Conservation (phyloP, 2,797 vertebrate species). For the Ctenopoma multispine region DNA sequence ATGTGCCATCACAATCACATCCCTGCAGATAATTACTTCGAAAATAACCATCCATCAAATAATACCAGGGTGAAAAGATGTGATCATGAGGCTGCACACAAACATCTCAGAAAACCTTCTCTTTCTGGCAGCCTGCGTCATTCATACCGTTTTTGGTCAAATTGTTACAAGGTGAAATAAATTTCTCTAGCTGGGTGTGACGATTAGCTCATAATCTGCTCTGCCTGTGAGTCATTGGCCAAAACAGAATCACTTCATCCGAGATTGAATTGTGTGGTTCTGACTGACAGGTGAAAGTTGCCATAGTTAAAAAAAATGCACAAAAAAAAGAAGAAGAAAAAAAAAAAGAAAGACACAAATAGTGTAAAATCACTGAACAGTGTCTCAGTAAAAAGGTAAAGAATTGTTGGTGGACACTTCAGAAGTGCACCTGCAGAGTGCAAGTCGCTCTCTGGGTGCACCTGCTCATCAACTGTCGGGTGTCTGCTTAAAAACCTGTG, state of each 20-base stretch:
- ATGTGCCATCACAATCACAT: conserved; percentile 12
- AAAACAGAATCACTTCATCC: conserved; percentile 5
- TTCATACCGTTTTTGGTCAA: conserved; percentile 18
- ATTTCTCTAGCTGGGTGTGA: conserved; percentile 19
- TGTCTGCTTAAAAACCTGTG: conserved; percentile 47
- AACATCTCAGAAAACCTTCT: background rate
- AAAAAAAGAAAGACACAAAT: conserved; percentile 3
- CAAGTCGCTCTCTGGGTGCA: conserved; percentile 73
- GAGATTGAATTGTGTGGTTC: conserved; percentile 31
- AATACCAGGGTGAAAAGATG: background rate
- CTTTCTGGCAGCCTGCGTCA: background rate
- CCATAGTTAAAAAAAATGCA: conserved; percentile 35
- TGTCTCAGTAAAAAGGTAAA: conserved; percentile 43
- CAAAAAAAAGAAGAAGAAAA: background rate
- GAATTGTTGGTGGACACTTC: conserved; percentile 51
- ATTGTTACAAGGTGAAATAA: conserved; percentile 19
- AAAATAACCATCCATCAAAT: background rate
- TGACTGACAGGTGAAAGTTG: conserved; percentile 67
- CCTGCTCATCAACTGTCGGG: conserved; percentile 11
- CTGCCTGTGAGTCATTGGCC: background rate
- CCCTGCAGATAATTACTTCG: background rate
- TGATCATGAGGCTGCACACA: background rate
- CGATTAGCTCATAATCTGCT: conserved; percentile 39
- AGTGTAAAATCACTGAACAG: conserved; percentile 44
- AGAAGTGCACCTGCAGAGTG: conserved; percentile 57